Evolutionary conservation across 2,797 vertebrate genomes (phyloP), one percentile per base, ranked within the genome.

Genomic region (Varecia variegata): DNA sequence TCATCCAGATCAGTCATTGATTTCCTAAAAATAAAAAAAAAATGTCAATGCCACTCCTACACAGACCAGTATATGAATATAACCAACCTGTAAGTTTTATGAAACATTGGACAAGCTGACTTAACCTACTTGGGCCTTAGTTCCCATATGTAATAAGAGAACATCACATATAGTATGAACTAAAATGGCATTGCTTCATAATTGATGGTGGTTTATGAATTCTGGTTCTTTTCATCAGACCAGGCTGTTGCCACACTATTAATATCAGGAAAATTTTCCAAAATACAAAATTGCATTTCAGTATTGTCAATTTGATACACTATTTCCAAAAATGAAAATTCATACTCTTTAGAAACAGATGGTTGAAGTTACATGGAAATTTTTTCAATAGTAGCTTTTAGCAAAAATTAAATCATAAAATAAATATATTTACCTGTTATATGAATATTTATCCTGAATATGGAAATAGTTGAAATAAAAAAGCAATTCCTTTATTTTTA

Each of bases 401-500:
- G 27, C 82, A 88, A 79, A 88, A 68, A 68, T 43, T 70, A 91
- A 85, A 83, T n/a, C 45, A 58, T 27, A 67, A 91, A 65, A 35
- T 20, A 43, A 70, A 35, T 21, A 21, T 18, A 95, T 52, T 52
- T 68, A 79, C 43, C 50, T 95, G 23, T 93, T 93, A 84, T 14
- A 47, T 71, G 7, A 91, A 65, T 38, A 54, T 17, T 73, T 90
- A 73, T 5, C 73, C n/a, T 60, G 90, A 77, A 25, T 27, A 52
- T 2, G 45, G 45, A 88, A 83, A 60, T 13, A 56, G 20, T 12
- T 74, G 60, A 90, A 95, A 90, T 45, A 58, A 93, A 79, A 54
- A 70, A 54, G 35, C 87, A 82, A n/a, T 20, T 81, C 7, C 43
- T 96, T 77, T 91, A 47, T 74, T 94, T 95, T 90, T 97, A 97